Base-by-base conservation (phyloP, 2,888 invertebrate genomes). In the Melinaea marsaeus region DNA sequence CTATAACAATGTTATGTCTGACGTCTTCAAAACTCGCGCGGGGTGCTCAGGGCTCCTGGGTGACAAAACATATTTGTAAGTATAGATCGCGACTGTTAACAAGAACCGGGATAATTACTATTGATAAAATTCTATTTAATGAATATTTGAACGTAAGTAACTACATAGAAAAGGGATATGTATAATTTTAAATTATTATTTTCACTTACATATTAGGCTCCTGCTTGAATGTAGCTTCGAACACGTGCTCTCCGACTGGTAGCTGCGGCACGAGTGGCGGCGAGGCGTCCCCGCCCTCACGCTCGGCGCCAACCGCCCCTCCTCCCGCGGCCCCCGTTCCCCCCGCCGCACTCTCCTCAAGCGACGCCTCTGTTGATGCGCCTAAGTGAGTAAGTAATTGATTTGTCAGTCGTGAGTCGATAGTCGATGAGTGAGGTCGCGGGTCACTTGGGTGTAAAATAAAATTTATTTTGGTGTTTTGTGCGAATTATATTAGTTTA, bases 191-290 rank as follows among this genome's bases (percentile, higher is more conserved):
- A 9, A 51, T 32, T 32, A 32, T 51, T 11, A 51, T 51, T 22
- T 13, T 2, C 32, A 56, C 67, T 68, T 13, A 68, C 68, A 62
- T 58, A 42, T 71, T 68, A 63, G 90, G 90, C 72, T 90, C 90
- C 78, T 89, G 88, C 69, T 90, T 90, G 83, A 90, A 90, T 71
- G 74, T 70, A 37, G 83, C 77, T 55, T 84, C 83, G 63, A 85
- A 74, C 73, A 79, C 63, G 72, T 64, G 60, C 76, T 65, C 64
- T 76, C 82, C 34, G 79, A 71, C 57, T 0, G 82, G 75, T 46
- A 76, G 72, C 67, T 76, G 79, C 66, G 80, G 78, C 71, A 81
- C 84, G 11, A 84, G 82, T 46, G 85, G 80, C 32, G 87, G 83
- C 5, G 85, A 77, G 3, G 79, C 68, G 2, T 76, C 75, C 54